Evolutionary conservation across 2,113 vertebrate species (phyloP), one percentile per base, ranked within the genome.

Genomic region (Notiomystis cincta): DNA sequence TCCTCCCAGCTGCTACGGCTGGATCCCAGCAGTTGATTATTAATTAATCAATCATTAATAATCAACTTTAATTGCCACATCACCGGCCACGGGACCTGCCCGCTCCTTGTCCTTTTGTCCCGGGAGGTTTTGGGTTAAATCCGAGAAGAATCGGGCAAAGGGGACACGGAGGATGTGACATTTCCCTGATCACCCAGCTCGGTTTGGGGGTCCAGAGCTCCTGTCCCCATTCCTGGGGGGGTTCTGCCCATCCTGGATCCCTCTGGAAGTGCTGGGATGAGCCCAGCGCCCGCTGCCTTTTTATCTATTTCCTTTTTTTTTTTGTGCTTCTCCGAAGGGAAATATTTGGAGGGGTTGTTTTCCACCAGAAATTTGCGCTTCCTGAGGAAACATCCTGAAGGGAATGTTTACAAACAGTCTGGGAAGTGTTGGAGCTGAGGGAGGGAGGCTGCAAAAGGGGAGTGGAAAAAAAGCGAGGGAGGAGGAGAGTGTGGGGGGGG

Each of bases 381-480:
- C 86, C 72, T n/a, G 60, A 42, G 69, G 40, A 70, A 87, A 73
- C 21, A 22, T 56, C 71, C 70, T 27, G 1, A 20, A 40, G 66
- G 76, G 70, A 64, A 22, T 54, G 82, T 88, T 84, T 75, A 40
- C 35, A 42, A 84, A 72, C 8, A 4, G 45, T 8, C 73, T 37
- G 60, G 86, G 82, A 70, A 73, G 73, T 1, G 4, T 38, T 24
- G 25, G 65, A 82, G 70, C 27, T 18, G 82, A n/a, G 60, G 53
- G 62, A 37, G 64, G 76, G 31, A 53, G 76, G 86, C 19, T 40
- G 61, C 10, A 6, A 72, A 45, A n/a, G 10, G n/a, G 7, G 33
- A 28, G 2, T n/a, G 7, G 9, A 1, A 1, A 13, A 6, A 7
- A 11, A 30, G 10, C 0, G 1, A 15, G 6, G 14, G 24, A 42